Percentiles rank a stretch among this genome's conserved stretches.
These are phyloP conservation scores for Amphimallon solstitiale DNA, from an alignment of 2,888 invertebrate species.

Conservation along the genomic window DNA sequence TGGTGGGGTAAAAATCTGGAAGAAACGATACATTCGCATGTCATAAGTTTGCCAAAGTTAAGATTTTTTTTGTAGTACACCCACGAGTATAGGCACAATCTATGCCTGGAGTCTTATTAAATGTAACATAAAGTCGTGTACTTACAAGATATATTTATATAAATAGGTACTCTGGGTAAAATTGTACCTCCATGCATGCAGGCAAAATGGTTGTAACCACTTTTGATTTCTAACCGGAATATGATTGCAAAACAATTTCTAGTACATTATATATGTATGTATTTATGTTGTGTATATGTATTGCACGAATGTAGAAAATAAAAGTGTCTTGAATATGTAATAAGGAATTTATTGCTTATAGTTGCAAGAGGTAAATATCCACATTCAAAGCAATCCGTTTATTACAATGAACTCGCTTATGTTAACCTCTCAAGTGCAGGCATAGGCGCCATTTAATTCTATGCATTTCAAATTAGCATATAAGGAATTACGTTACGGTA, in stretches of 20 bases:
- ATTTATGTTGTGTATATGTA: not conserved
- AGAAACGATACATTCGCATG: constrained; percentile 12
- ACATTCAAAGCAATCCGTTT: too few relatives aligned
- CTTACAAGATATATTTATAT: constrained; percentile 16
- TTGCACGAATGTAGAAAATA: too few relatives aligned
- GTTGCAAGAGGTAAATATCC: too few relatives aligned
- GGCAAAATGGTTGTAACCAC: too few relatives aligned
- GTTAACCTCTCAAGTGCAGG: too few relatives aligned
- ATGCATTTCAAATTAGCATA: too few relatives aligned
- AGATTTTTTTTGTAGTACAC: constrained; percentile 11
- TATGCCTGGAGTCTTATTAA: not conserved
- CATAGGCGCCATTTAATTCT: too few relatives aligned
- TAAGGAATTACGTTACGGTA: too few relatives aligned
- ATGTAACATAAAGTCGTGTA: constrained; percentile 15
- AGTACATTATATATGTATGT: not conserved
- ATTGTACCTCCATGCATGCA: too few relatives aligned
- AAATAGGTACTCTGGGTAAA: not conserved
- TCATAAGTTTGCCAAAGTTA: not conserved
- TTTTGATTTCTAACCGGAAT: constrained; percentile 10
- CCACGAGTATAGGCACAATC: constrained; percentile 4
- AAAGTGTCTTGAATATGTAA: too few relatives aligned
- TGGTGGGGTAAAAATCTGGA: not conserved
- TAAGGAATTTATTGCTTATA: too few relatives aligned
- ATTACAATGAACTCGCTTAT: too few relatives aligned
- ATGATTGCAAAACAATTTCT: constrained; percentile 2